These are phyloP conservation scores for Aurelia aurita complex sp. Pacific DNA, from an alignment of 30 jellyfish, hydroid and myxozoan genomes.

Conservation along the genomic window DNA sequence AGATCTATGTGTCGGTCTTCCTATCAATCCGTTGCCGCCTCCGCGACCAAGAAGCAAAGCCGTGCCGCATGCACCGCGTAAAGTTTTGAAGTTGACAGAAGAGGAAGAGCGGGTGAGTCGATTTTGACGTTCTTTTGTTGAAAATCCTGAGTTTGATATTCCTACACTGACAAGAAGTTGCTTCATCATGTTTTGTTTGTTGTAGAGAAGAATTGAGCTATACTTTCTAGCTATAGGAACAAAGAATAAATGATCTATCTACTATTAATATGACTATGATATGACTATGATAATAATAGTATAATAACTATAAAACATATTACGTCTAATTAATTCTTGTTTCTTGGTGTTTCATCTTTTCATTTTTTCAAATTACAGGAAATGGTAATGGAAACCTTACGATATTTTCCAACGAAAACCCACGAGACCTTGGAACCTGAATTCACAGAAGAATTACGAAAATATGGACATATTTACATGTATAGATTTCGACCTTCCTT, in stretches of 20 bases:
- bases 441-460: conserved; percentile 78
- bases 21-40: conserved; percentile 90
- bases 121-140: neutral
- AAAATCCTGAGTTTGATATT: no score
- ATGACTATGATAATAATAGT: no score
- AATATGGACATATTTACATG: conserved; percentile 96
- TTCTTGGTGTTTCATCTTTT: no score
- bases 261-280: no score
- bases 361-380: conserved; percentile 42
- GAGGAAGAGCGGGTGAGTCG: conserved; percentile 78
- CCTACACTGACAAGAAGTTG: no score
- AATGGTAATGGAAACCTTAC: conserved; percentile 81
- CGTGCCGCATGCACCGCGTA: conserved; percentile 93
- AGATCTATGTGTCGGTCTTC: conserved; percentile 93
- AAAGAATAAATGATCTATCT: no score
- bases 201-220: no score
- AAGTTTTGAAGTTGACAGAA: conserved; percentile 56
- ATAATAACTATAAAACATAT: no score
- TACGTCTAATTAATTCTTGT: no score
- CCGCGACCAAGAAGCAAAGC: conserved; percentile 73
- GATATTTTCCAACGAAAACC: conserved; percentile 82
- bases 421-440: conserved; percentile 86
- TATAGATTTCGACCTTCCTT: conserved; percentile 90
- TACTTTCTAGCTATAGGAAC: no score
- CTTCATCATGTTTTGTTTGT: no score